phyloP scores from a whole-genome alignment of 2,797 vertebrate genomes.

The Macropus fuliginosus region DNA sequence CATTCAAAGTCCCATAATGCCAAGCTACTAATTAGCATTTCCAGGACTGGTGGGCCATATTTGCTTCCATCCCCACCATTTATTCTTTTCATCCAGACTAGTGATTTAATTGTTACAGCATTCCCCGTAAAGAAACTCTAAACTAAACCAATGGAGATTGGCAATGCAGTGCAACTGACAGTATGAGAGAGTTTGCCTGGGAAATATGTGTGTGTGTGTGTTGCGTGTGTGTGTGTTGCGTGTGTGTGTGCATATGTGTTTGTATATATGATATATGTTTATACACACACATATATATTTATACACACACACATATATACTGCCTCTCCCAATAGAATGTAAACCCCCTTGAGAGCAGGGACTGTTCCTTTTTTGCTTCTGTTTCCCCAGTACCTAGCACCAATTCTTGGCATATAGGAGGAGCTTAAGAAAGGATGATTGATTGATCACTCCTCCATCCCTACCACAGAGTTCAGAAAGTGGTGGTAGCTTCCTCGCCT shows the following conservation, averaged over 20 bases:
- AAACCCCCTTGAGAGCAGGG: background rate
- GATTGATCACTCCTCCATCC: background rate
- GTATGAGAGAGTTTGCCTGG: background rate
- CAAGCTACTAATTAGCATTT: background rate
- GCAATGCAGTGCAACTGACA: background rate
- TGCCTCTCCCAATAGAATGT: background rate
- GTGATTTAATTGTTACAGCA: background rate
- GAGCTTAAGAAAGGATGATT: background rate
- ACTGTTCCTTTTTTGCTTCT: background rate
- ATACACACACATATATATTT: background rate
- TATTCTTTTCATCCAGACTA: background rate
- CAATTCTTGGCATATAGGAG: background rate
- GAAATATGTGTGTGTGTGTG: too few relatives aligned
- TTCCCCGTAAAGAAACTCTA: background rate
- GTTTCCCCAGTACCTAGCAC: background rate
- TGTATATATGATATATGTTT: background rate
- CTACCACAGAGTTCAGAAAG: background rate
- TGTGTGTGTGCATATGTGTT: background rate
- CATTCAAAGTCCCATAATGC: background rate
- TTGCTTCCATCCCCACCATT: conserved; percentile 2
- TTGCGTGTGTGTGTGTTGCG: too few relatives aligned
- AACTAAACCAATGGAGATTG: background rate
- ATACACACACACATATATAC: background rate
- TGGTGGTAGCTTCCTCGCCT: background rate
- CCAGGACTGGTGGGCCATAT: background rate